Evolutionary conservation across 2,113 vertebrate genomes (phyloP).

Genomic region (Dasyurus viverrinus): DNA sequence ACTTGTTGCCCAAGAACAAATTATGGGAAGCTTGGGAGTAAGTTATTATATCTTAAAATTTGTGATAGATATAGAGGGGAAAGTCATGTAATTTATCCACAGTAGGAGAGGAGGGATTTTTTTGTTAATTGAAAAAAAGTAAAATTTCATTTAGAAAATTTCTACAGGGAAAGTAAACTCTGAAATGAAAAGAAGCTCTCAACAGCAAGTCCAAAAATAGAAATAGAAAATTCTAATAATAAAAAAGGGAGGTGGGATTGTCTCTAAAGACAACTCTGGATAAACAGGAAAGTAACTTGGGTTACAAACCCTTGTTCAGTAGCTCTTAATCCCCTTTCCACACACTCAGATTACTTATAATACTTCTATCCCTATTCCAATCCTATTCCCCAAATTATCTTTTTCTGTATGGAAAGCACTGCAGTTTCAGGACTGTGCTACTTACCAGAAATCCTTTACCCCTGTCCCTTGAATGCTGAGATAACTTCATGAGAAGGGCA

Average conservation of each 20-base stretch:
- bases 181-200: background rate
- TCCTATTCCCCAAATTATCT: background rate
- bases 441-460: background rate
- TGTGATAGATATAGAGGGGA: too few species aligned
- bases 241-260: background rate
- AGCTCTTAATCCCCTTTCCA: too few species aligned
- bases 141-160: too few species aligned
- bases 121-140: too few species aligned
- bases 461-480: background rate
- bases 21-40: too few species aligned
- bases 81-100: too few species aligned
- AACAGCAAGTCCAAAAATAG: background rate
- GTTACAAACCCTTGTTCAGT: too few species aligned
- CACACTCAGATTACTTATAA: too few species aligned
- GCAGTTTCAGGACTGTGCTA: background rate
- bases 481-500: background rate
- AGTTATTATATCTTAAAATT: too few species aligned
- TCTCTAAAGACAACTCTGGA: background rate
- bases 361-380: background rate
- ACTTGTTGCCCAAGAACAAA: too few species aligned
- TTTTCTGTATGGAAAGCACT: background rate
- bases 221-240: background rate
- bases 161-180: too few species aligned
- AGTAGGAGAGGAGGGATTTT: too few species aligned
- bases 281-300: background rate